Evolutionary conservation across 2,113 vertebrate genomes (phyloP).

Genomic region (Zosterops hypoxanthus): DNA sequence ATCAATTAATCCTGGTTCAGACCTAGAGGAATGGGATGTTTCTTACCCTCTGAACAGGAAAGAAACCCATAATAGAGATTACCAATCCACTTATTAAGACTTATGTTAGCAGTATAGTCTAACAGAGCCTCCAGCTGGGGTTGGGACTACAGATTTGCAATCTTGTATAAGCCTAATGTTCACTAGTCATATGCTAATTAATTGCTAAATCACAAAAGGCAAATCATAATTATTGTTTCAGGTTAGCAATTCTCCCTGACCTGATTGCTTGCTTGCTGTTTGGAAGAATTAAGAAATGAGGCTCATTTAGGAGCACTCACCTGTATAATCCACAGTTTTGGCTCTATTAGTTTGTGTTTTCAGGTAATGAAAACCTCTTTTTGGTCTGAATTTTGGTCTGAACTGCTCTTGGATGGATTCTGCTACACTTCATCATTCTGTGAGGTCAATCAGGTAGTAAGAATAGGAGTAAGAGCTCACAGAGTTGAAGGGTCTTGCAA

Average conservation of each 20-base stretch:
- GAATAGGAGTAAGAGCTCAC: neutral
- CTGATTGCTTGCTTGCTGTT: constrained; percentile 43
- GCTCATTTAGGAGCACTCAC: constrained; percentile 22
- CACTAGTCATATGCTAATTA: constrained; percentile 46
- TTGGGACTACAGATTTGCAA: constrained; percentile 32
- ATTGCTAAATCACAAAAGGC: constrained; percentile 58
- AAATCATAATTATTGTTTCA: constrained; percentile 57
- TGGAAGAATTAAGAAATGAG: constrained; percentile 20
- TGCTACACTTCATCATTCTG: neutral
- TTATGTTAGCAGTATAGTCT: constrained; percentile 19
- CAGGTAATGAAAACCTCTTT: neutral
- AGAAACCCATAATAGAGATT: constrained; percentile 61
- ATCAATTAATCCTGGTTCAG: constrained; percentile 80
- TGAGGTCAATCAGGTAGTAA: neutral
- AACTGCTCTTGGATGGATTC: neutral
- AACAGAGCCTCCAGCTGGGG: constrained; percentile 43
- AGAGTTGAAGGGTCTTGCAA: neutral
- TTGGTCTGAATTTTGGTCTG: neutral
- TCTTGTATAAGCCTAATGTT: constrained; percentile 24
- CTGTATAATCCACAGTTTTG: neutral
- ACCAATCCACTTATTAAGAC: constrained; percentile 51
- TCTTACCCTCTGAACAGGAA: constrained; percentile 59
- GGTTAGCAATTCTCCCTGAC: constrained; percentile 41
- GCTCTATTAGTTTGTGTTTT: neutral
- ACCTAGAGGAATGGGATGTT: constrained; percentile 67